These are phyloP conservation scores for Takifugu flavidus DNA, from an alignment of 2,113 vertebrate species.

Conservation along the genomic window DNA sequence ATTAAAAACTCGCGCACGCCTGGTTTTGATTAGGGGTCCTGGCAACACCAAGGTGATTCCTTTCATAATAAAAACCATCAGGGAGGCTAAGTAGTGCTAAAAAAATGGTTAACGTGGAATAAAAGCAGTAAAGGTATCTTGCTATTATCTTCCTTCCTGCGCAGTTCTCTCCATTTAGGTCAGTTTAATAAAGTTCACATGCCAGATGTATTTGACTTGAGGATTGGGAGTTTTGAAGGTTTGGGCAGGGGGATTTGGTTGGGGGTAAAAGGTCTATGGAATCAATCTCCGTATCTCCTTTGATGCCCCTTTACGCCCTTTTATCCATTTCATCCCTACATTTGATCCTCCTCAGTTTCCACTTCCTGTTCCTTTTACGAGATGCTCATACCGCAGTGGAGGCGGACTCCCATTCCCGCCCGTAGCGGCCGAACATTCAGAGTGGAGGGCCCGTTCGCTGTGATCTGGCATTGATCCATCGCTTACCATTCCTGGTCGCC, in stretches of 20 bases:
- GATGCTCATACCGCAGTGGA: constrained; percentile 34
- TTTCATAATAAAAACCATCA: constrained; percentile 80
- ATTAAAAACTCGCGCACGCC: constrained; percentile 75
- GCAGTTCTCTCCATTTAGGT: constrained; percentile 67
- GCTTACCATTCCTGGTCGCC: constrained; percentile 35
- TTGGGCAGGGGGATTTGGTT: constrained; percentile 50
- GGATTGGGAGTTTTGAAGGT: constrained; percentile 41
- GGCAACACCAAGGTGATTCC: constrained; percentile 80
- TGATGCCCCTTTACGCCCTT: constrained; percentile 13
- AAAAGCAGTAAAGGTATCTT: constrained; percentile 71
- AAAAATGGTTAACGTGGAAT: constrained; percentile 77
- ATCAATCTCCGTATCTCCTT: constrained; percentile 45
- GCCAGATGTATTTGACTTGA: constrained; percentile 36
- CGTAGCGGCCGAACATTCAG: constrained; percentile 17
- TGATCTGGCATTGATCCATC: constrained; percentile 48
- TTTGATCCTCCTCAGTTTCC: constrained; percentile 33
- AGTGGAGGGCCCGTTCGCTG: constrained; percentile 27
- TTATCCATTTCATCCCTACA: constrained; percentile 34
- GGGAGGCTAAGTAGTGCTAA: constrained; percentile 70
- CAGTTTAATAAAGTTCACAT: constrained; percentile 51
- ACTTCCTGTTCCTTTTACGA: constrained; percentile 10
- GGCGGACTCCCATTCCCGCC: constrained; percentile 38
- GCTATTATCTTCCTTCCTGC: constrained; percentile 63
- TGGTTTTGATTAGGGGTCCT: constrained; percentile 78
- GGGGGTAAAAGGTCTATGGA: constrained; percentile 55